Evolutionary conservation across 1,140 invertebrate genomes (phyloP).

Genomic region (Drosophila hydei): DNA sequence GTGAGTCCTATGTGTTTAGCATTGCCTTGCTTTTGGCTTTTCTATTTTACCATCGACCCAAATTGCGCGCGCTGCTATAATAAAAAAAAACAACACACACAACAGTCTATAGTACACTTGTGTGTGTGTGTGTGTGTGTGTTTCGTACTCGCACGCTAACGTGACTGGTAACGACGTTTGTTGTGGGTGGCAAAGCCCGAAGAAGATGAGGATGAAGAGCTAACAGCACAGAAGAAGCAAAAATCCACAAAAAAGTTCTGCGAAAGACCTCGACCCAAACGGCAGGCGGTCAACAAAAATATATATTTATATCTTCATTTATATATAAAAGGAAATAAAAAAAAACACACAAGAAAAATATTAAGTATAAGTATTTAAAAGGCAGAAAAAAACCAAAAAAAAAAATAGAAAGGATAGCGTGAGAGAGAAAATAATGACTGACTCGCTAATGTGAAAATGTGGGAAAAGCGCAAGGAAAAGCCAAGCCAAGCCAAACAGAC

Average conservation of each 20-base stretch:
- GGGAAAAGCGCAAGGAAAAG: slow-evolving; percentile 21
- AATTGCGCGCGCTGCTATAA: slow-evolving; percentile 73
- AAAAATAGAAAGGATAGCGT: background rate
- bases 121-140: slow-evolving; percentile 31
- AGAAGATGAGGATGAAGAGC: slow-evolving; percentile 20
- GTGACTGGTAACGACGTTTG: slow-evolving; percentile 78
- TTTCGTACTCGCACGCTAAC: slow-evolving; percentile 65
- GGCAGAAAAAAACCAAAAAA: slow-evolving; percentile 1
- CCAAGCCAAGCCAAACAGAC: slow-evolving; percentile 18
- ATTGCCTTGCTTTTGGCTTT: slow-evolving; percentile 77
- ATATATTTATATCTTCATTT: background rate
- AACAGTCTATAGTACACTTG: slow-evolving; percentile 19
- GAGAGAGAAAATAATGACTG: slow-evolving; percentile 40
- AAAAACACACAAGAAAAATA: slow-evolving; percentile 29
- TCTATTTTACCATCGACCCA: slow-evolving; percentile 82
- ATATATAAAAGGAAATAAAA: slow-evolving; percentile 10
- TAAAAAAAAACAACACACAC: slow-evolving; percentile 57
- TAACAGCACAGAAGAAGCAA: slow-evolving; percentile 10
- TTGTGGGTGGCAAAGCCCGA: slow-evolving; percentile 46
- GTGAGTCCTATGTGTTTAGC: slow-evolving; percentile 29
- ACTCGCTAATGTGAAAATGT: slow-evolving; percentile 38
- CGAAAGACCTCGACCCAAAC: slow-evolving; percentile 77
- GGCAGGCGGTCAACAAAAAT: slow-evolving; percentile 70
- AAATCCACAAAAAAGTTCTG: slow-evolving; percentile 16
- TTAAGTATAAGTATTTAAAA: slow-evolving; percentile 43